Base-by-base conservation (phyloP, 2,797 vertebrate species). In the Girardinus metallicus region DNA sequence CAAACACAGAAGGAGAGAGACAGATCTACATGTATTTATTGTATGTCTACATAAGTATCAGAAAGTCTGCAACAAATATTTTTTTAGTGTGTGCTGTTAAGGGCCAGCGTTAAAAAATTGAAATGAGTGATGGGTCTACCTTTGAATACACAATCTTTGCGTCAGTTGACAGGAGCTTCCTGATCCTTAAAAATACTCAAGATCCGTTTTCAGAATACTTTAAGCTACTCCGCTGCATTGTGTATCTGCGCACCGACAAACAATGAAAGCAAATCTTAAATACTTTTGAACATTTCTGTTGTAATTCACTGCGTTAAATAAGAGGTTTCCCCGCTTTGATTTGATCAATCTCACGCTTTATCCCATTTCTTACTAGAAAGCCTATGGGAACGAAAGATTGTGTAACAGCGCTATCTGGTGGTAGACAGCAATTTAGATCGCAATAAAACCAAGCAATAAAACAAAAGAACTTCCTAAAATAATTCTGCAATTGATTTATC, bases 121-220 rank as follows among this genome's bases (percentile, higher is more conserved):
- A 34, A 70, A 15, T 34, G 66, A 92, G 91, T 80, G 60, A 75
- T 0, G 0, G 4, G 5, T 89, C 88, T 75, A 16, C 21, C 2
- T 2, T 5, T 0, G 0, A 0, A 0, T 51, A 77, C 0, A 83
- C 75, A 16, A 91, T 92, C 94, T 93, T 76, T 80, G 88, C 18
- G 36, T 62, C 2, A 53, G 76, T 57, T 90, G 89, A 91, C 88
- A 87, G 90, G 76, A 76, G 81, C 86, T 92, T 93, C 89, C 90
- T 85, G 87, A 83, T 88, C 85, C 86, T 79, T 39, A 57, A 80
- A 88, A 85, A 86, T 46, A 82, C 72, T 53, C 78, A 66, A 60
- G 82, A 87, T 21, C 15, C 31, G 23, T 43, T 57, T 73, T 26
- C 34, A 46, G 7, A 46, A 2, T 11, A 23, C 31, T 72, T 55